Base-by-base conservation (phyloP, 1,140 invertebrate genomes). In the Drosophila novamexicana region DNA sequence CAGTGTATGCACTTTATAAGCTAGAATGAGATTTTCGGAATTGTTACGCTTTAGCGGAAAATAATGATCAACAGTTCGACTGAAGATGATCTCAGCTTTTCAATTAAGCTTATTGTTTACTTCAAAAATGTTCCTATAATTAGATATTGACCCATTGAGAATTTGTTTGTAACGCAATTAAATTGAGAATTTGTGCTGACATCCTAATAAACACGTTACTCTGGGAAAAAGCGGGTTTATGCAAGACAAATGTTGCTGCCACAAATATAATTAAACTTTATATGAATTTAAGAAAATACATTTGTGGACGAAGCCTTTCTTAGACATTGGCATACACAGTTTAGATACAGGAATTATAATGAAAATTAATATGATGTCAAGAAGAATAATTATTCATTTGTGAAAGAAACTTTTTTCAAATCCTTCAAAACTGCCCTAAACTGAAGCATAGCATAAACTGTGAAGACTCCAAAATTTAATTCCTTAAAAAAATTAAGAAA, bases 1-100 rank as follows among this genome's bases (percentile, higher is more conserved):
- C 85, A 65, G 65, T 44, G 36, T 65, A 57, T 66, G 40, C 32
- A 16, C 54, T 42, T n/a, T 32, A 58, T 52, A 66, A 58, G 16
- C 29, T 37, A 32, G 54, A 36, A 54, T 32, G 10, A 5, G 42
- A n/a, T 67, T 66, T 32, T 36, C 16, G 12, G 40, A 65, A 65
- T 65, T 16, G 22, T 22, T 16, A 40, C 18, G 54, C 36, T 32
- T 44, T 14, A 22, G 42, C 58, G 8, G 7, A 8, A 63, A 64
- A 42, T 34, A 52, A 56, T 53, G 59, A 62, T 22, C 22, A 44
- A 36, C 2, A 63, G 22, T 53, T 44, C 10, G 5, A 18, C 29
- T 9, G 14, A 16, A 34, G 40, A 58, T 73, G 63, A 68, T 47
- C 49, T 68, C 56, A 73, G 32, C 12, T 14, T 2, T 44, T 18